Evolutionary conservation across 2,888 invertebrate genomes (phyloP), one percentile per base, ranked within the genome.

Genomic region (Drosophila niveifrons): DNA sequence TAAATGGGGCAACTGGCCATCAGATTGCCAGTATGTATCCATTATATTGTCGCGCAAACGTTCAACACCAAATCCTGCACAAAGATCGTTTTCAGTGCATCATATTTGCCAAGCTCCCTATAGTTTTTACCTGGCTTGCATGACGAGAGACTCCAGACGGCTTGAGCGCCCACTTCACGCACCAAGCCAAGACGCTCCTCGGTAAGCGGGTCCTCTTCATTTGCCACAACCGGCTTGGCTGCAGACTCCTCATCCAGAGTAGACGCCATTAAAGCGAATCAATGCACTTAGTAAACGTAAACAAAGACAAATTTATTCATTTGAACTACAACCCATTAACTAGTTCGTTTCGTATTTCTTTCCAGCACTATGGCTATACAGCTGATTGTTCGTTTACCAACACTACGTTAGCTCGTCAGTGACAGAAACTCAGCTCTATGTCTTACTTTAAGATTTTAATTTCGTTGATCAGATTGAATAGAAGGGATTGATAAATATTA

Each of bases 21-120:
- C 99, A 0, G 99, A 99, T 92, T 99, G 99, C 99, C 99, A 99
- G 92, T 99, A 99, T 2, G 98, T 98, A 81, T 99, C 99, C 92
- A 97, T 96, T 73, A 97, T 97, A 90, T 98, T 97, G 92, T 99
- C 98, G 75, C 99, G 93, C 44, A 99, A 93, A 90, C 99, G 99
- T 90, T 99, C 98, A 3, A 99, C 98, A 2, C 99, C 99, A 93
- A 98, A 99, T 47, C 99, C 99, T 97, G 17, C 6, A 28, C 10
- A 7, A 1, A 39, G 8, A 3, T n/a, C 17, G 29, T 3, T 47
- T 48, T 9, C 3, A 36, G 36, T 6, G 6, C n/a, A 36, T n/a
- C 11, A 36, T 36, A 1, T n/a, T n/a, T 11, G n/a, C 36, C n/a
- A 6, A 36, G 4, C n/a, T 11, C 1, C 4, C n/a, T n/a, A 36